Evolutionary conservation across 2,888 invertebrate species (phyloP), one percentile per base, ranked within the genome.

Genomic region (Stegophylla sp.): DNA sequence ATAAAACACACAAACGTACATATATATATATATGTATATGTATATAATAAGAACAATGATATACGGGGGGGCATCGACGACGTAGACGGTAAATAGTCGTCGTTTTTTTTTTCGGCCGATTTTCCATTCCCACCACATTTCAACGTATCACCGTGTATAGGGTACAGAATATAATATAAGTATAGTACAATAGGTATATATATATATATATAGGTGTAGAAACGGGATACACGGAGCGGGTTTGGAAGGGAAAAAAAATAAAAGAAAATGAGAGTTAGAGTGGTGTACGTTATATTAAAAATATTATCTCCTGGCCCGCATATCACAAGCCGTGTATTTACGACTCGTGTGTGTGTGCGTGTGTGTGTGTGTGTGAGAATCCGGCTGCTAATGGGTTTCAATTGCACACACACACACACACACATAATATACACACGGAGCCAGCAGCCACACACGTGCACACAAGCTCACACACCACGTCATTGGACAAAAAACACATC

Each of bases 301-400:
- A n/a, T 20, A 56, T 23, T 7, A 56, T 56, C 56, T 20, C 23
- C 56, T 3, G 20, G 34, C 66, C 66, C 34, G 43, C 66, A 63
- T 56, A 56, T 34, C 63, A 66, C 66, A n/a, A n/a, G 66, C 66
- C 43, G 66, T 23, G 34, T n/a, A n/a, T 66, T 66, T 41, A 66
- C 43, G 66, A 41, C 66, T 34, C 66, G n/a, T n/a, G 34, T 34
- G 34, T 34, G 34, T 5, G 34, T 34, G 34, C 7, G 34, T 5
- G 34, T 34, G 34, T 20, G 9, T 26, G 48, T n/a, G 51, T 66
- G 45, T 66, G 61, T 45, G 73, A 28, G 59, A 74, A 74, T 61
- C 61, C 59, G 48, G 34, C 66, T 56, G 34, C 66, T 56, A 56
- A 66, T 67, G 66, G 76, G 67, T 77, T 77, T 77, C 76, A 56